Percentiles rank a stretch among this genome's conserved stretches.
These are phyloP conservation scores for Thymallus thymallus DNA, from an alignment of 2,113 vertebrate species.

Conservation along the genomic window DNA sequence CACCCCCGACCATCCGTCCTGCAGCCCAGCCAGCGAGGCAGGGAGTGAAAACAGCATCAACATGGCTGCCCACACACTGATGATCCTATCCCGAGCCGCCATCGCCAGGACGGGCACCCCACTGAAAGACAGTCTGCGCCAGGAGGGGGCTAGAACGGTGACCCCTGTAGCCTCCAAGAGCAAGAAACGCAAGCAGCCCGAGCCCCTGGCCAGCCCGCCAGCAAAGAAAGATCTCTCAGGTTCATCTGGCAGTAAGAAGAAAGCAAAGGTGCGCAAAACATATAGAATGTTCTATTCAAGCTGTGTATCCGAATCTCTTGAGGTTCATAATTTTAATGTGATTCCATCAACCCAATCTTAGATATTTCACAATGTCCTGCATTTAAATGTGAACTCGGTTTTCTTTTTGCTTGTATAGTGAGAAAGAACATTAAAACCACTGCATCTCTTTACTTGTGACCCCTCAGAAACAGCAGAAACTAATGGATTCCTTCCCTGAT, in stretches of 20 bases:
- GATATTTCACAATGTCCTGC: not conserved
- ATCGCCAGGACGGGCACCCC: constrained; percentile 86
- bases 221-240: constrained; percentile 80
- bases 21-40: constrained; percentile 93
- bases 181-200: constrained; percentile 85
- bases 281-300: not conserved
- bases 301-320: too few relatives aligned
- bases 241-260: constrained; percentile 82
- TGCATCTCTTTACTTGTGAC: constrained; percentile 3
- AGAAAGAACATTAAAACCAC: not conserved
- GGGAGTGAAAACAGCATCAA: constrained; percentile 95
- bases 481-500: constrained; percentile 87
- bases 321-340: not conserved
- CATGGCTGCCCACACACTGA: constrained; percentile 95
- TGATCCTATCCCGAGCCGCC: constrained; percentile 93
- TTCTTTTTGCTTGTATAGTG: not conserved
- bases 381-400: not conserved
- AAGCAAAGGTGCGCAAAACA: constrained; percentile 79
- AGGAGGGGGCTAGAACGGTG: constrained; percentile 75
- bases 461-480: constrained; percentile 84
- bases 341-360: not conserved
- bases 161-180: constrained; percentile 62
- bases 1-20: constrained; percentile 85
- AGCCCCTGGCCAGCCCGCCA: constrained; percentile 70
- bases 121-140: constrained; percentile 88